Base-by-base conservation (phyloP, 2,113 vertebrate genomes). In the Gobius niger region DNA sequence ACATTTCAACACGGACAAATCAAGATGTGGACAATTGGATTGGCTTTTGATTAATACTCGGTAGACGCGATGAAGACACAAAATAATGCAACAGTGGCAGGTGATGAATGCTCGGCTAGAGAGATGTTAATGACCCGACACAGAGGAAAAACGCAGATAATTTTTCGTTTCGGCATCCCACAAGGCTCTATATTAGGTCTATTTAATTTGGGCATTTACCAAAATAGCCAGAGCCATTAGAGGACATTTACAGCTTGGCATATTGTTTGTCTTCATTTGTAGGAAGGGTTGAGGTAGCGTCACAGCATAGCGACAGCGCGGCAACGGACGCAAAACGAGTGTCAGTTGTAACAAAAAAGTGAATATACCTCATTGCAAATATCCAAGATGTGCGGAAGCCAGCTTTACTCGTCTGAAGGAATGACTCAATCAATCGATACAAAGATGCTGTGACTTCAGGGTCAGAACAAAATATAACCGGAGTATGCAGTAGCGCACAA, bases 71-170 rank as follows among this genome's bases (percentile, higher is more conserved):
- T 42, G 14, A 16, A 42, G 57, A 14, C 41, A 14, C 34, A 15
- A 24, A 59, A 46, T 66, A 42, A 42, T 63, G 24, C 24, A 60
- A 65, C 46, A 72, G 59, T 13, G 50, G 50, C 47, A 81, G 63
- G 50, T 85, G 84, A 89, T 78, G 34, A 67, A 87, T 85, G 75
- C 47, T n/a, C n/a, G 49, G 11, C 0, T 18, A 46, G 14, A 40
- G 47, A 67, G 67, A 78, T 13, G n/a, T 49, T 81, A 81, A 83
- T 79, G 78, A 71, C 47, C 69, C 71, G 65, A 9, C 73, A 51
- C 81, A 86, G 59, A 72, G 80, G 78, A 75, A 67, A 77, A 73
- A 71, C 62, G n/a, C 75, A 70, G 84, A 88, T 89, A 86, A 86
- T 49, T 41, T 69, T 50, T 44, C n/a, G 19, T n/a, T 60, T 15